Evolutionary conservation across 2,888 invertebrate species (phyloP).

Genomic region (Aspidiotus destructor): DNA sequence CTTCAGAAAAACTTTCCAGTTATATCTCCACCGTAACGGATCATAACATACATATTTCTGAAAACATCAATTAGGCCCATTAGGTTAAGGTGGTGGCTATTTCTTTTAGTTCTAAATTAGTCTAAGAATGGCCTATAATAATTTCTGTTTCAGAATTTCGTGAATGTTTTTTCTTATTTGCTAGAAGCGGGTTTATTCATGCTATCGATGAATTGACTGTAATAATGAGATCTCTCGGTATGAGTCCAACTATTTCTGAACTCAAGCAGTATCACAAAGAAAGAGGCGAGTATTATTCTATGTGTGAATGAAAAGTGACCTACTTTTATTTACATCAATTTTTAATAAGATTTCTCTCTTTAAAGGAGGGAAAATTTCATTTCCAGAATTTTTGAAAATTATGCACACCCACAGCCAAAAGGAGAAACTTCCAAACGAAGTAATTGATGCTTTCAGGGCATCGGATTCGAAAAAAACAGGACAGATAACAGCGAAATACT

Average conservation of each 20-base stretch:
- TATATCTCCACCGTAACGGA: too few relatives aligned
- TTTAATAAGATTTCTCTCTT: not conserved
- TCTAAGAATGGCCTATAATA: too few relatives aligned
- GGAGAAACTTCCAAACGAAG: constrained; percentile 73
- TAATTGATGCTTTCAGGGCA: constrained; percentile 79
- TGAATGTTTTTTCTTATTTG: constrained; percentile 92
- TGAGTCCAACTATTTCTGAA: constrained; percentile 88
- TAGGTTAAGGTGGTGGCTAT: too few relatives aligned
- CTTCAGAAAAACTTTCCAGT: too few relatives aligned
- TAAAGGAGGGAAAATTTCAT: constrained; percentile 79
- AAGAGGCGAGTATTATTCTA: constrained; percentile 46
- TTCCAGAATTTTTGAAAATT: constrained; percentile 89
- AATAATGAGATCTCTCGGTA: constrained; percentile 87
- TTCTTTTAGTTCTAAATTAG: too few relatives aligned
- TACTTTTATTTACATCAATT: not conserved
- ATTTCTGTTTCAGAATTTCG: constrained; percentile 65
- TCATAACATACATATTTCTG: too few relatives aligned
- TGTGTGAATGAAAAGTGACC: not conserved
- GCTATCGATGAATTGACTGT: constrained; percentile 82
- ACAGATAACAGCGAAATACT: constrained; percentile 67
- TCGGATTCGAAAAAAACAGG: constrained; percentile 66
- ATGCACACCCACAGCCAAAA: constrained; percentile 83
- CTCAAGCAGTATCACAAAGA: constrained; percentile 70
- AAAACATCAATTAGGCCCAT: too few relatives aligned
- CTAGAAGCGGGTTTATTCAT: constrained; percentile 76